Conservation (phyloP, 2,888 invertebrate genomes). For the Holacanthella duospinosa region DNA sequence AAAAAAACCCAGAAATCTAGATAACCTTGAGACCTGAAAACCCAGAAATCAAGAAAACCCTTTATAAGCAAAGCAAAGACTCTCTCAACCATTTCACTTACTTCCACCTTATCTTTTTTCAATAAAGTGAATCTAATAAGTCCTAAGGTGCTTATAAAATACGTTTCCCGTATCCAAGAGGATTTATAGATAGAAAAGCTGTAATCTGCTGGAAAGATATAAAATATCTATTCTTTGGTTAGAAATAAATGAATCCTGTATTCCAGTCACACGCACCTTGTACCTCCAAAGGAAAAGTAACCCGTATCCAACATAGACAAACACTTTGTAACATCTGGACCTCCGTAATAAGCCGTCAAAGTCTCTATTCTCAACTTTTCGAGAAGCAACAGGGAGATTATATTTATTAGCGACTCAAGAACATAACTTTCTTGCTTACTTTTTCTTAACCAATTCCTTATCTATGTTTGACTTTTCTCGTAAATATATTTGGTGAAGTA, state of each 20-base stretch:
- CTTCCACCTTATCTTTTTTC: no score
- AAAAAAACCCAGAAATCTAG: no score
- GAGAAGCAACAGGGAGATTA: conserved; percentile 1
- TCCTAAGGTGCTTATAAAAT: neutral
- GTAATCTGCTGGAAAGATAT: neutral
- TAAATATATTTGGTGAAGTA: neutral
- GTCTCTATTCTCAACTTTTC: neutral
- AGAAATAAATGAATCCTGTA: conserved; percentile 1
- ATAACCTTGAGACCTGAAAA: no score
- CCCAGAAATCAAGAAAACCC: no score
- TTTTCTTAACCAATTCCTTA: neutral
- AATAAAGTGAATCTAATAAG: neutral
- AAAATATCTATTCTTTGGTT: neutral
- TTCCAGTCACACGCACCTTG: conserved; percentile 6
- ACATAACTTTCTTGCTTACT: no score
- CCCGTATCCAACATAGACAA: no score
- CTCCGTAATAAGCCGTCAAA: neutral
- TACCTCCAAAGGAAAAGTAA: neutral
- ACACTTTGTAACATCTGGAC: neutral
- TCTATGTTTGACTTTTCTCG: neutral
- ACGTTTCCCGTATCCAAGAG: neutral
- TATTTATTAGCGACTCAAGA: neutral
- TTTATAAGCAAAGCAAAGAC: no score
- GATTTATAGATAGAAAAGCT: neutral
- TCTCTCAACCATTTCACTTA: no score